Base-by-base conservation (phyloP, 2,888 invertebrate species). In the Aporophyla nigra region DNA sequence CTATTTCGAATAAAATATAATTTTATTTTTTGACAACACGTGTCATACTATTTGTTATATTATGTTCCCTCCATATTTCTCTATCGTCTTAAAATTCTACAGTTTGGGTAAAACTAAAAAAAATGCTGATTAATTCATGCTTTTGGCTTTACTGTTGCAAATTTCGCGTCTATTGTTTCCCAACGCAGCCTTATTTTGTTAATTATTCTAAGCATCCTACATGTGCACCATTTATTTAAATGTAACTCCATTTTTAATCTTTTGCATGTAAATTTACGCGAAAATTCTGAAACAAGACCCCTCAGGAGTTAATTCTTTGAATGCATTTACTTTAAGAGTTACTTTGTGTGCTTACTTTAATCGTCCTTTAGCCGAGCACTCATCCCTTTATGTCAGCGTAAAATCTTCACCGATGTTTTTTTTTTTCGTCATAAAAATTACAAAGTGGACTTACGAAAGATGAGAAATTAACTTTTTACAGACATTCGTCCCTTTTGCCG, bases 401-500 rank as follows among this genome's bases (percentile, higher is more conserved):
- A 87, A 87, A 89, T 84, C 80, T 84, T 83, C 78, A 54, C 72
- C 66, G 56, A 82, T 85, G 84, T 88, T 86, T 87, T 84, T 83
- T n/a, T 83, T 85, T 84, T 83, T 58, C 74, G 73, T 63, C 77
- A 82, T 56, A 78, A 87, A 80, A 68, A 87, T 83, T 76, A 89
- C 86, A 82, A 90, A 90, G 90, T 89, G 85, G 86, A 82, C 84
- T 88, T 78, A 89, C 79, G 83, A 84, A 80, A 81, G 80, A 91
- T 88, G 88, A 91, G 82, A 88, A 90, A 93, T 92, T 91, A 90
- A 91, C 90, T 92, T 92, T 92, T 90, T 88, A 84, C 89, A 86
- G 88, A 88, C 89, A 90, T 92, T 90, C 87, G 85, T 91, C 87
- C 85, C 82, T 68, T 77, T 82, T 86, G 82, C 83, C 82, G 88